Evolutionary conservation across 2,797 vertebrate species (phyloP).

Genomic region (Poeciliopsis infans): DNA sequence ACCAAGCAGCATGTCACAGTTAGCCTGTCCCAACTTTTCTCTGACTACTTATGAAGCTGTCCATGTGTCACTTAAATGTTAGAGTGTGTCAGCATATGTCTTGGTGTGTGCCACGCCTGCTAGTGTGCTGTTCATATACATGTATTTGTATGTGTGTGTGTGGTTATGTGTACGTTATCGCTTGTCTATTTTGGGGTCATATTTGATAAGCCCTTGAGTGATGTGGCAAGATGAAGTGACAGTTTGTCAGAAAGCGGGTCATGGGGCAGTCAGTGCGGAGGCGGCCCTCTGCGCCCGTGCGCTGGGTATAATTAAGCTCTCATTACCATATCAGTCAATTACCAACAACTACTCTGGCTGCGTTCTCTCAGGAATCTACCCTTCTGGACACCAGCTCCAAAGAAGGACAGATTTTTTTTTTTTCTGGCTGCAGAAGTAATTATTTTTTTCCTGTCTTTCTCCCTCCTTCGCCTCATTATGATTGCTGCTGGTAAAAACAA

Average conservation of each 20-base stretch:
- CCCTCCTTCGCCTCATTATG: constrained; percentile 74
- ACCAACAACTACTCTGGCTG: constrained; percentile 74
- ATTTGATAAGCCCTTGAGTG: constrained; percentile 81
- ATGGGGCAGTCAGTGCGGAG: constrained; percentile 73
- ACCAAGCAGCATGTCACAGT: constrained; percentile 2
- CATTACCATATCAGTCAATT: constrained; percentile 85
- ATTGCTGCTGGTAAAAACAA: constrained; percentile 79
- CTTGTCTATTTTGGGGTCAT: constrained; percentile 80
- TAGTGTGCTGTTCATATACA: constrained; percentile 27
- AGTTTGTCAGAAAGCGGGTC: constrained; percentile 84
- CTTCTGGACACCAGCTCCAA: constrained; percentile 81
- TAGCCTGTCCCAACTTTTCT: constrained; percentile 17
- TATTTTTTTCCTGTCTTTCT: constrained; percentile 71
- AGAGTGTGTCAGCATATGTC: constrained; percentile 42
- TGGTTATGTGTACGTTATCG: constrained; percentile 44
- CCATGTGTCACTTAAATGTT: constrained; percentile 40
- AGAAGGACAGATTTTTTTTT: constrained; percentile 65
- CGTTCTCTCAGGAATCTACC: constrained; percentile 85
- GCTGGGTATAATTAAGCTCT: constrained; percentile 81
- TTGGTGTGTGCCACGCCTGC: constrained; percentile 25
- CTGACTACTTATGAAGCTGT: constrained; percentile 39
- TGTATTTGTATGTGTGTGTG: constrained; percentile 8
- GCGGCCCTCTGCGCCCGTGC: constrained; percentile 62
- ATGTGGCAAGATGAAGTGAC: constrained; percentile 79
- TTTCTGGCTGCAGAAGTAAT: constrained; percentile 71